Evolutionary conservation across 2,888 invertebrate genomes (phyloP).

Genomic region (Cheilosia scutellata): DNA sequence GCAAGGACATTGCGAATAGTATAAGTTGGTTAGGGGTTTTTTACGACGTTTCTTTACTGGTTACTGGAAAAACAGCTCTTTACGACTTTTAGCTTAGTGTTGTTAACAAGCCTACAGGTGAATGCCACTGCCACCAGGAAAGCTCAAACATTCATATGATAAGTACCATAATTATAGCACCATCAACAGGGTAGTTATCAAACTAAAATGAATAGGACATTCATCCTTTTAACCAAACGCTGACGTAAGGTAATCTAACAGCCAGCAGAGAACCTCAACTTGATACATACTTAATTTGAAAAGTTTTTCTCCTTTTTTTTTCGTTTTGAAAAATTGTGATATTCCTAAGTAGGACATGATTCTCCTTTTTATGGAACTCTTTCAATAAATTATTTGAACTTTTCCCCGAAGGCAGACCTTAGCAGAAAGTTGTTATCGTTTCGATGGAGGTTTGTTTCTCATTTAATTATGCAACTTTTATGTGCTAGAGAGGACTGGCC

Average conservation of each 20-base stretch:
- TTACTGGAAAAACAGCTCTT: too few species aligned
- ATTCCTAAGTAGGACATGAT: conserved; percentile 10
- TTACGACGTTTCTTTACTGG: too few species aligned
- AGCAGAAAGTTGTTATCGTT: conserved; percentile 7
- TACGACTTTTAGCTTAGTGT: too few species aligned
- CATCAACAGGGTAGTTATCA: too few species aligned
- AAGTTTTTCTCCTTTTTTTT: conserved; percentile 7
- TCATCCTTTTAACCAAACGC: not conserved
- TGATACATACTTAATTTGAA: conserved; percentile 1
- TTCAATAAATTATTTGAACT: conserved; percentile 26
- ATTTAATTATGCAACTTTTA: conserved; percentile 26
- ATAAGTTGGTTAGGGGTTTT: too few species aligned
- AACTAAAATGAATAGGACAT: not conserved
- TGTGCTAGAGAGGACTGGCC: not conserved
- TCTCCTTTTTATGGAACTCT: not conserved
- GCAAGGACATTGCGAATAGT: too few species aligned
- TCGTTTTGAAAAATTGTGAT: not conserved
- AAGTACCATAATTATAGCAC: too few species aligned
- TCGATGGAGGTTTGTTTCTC: conserved; percentile 8
- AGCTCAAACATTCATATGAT: too few species aligned
- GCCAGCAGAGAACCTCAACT: not conserved
- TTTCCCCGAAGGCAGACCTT: conserved; percentile 1
- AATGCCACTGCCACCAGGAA: too few species aligned
- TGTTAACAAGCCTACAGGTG: too few species aligned
- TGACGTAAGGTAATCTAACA: not conserved